A percentile compares a stretch with the other conserved stretches of the same genome.
Conservation (phyloP, 2,888 invertebrate genomes). For the Campoletis raptor region DNA sequence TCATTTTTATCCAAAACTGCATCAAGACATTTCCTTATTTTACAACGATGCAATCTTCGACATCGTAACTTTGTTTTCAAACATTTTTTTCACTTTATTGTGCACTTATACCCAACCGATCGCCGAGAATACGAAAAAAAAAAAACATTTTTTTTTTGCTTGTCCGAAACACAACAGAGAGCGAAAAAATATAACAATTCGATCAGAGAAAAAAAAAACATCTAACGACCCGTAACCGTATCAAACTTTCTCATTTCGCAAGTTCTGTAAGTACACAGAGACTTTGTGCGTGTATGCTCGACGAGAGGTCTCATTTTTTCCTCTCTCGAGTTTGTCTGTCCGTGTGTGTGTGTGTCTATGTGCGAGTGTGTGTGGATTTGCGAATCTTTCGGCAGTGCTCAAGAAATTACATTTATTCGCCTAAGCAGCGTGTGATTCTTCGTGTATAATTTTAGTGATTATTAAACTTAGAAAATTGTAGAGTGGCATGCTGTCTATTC, state of each 20-base stretch:
- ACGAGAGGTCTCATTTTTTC: constrained; percentile 38
- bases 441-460: constrained; percentile 37
- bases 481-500: constrained; percentile 63
- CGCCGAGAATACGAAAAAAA: constrained; percentile 34
- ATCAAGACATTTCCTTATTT: not conserved
- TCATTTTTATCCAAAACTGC: not conserved
- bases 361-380: constrained; percentile 19
- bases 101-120: not conserved
- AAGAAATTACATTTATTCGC: constrained; percentile 39
- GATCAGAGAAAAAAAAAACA: constrained; percentile 38
- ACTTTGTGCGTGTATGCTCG: constrained; percentile 53
- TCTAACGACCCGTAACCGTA: constrained; percentile 62
- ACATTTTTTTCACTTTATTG: not conserved
- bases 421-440: constrained; percentile 44
- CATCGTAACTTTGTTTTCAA: not conserved
- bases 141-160: not conserved
- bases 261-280: constrained; percentile 65
- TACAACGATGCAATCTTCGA: not conserved
- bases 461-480: constrained; percentile 38
- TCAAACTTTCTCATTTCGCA: constrained; percentile 62
- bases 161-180: not conserved
- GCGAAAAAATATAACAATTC: constrained; percentile 12
- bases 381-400: constrained; percentile 21
- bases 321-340: constrained; percentile 18
- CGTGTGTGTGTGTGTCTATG: not conserved